A percentile compares a stretch with the other conserved stretches of the same genome.
Evolutionary conservation across 2,797 vertebrate genomes (phyloP).

Genomic region (Chelonia mydas): DNA sequence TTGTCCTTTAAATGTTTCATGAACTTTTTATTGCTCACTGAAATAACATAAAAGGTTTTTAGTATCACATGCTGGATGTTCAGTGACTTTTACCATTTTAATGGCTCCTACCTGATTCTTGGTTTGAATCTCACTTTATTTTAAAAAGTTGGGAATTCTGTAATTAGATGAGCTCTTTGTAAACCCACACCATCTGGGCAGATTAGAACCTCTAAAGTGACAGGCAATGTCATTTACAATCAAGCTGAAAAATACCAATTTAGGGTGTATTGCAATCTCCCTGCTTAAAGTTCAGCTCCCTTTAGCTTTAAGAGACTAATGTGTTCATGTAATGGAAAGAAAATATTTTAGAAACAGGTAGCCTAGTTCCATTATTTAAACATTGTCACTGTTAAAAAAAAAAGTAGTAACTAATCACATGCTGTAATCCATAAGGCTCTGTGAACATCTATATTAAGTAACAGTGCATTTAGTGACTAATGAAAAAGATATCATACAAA

Average conservation of each 20-base stretch:
- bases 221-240: conserved; percentile 58
- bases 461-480: conserved; percentile 55
- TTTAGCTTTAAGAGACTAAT: conserved; percentile 36
- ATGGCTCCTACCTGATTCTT: conserved; percentile 47
- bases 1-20: conserved; percentile 58
- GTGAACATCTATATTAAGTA: conserved; percentile 45
- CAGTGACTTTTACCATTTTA: conserved; percentile 56
- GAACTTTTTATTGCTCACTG: conserved; percentile 52
- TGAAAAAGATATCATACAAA: conserved; percentile 68
- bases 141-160: conserved; percentile 63
- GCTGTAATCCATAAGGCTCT: conserved; percentile 67
- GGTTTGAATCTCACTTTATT: conserved; percentile 64
- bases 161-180: conserved; percentile 70
- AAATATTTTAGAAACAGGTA: conserved; percentile 14
- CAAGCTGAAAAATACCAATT: conserved; percentile 53
- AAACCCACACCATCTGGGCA: conserved; percentile 68
- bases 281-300: conserved; percentile 4
- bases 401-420: conserved; percentile 17
- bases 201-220: conserved; percentile 71
- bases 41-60: conserved; percentile 67
- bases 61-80: conserved; percentile 50
- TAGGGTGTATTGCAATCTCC: not conserved
- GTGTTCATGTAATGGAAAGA: conserved; percentile 25
- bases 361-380: conserved; percentile 44
- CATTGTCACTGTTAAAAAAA: conserved; percentile 4